Evolutionary conservation across 1,140 invertebrate species (phyloP), one percentile per base, ranked within the genome.

Genomic region (Calosoma granatense): DNA sequence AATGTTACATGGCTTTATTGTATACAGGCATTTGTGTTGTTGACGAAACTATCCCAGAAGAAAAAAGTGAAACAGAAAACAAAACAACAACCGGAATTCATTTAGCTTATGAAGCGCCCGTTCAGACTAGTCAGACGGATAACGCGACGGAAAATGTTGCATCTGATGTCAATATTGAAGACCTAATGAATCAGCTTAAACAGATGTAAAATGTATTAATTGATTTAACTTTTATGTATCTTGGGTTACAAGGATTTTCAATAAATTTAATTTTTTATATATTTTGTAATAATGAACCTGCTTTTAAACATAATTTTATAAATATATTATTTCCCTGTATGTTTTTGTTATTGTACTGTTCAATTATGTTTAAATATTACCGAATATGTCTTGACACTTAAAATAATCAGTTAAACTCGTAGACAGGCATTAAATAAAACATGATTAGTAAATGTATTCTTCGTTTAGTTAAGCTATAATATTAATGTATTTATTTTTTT

Each of bases 151-250:
- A 66, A 62, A 53, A 53, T 62, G 58, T 21, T 17, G 65, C 64
- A 55, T 57, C 60, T 6, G 64, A 64, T 56, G 82, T 81, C 36
- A 86, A 78, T 64, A 74, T 95, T 56, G 91, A 94, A 57, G 91
- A 95, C 55, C 76, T 96, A 54, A 94, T 94, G 88, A 83, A 82
- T 36, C 82, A 92, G 75, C 89, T 95, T 88, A 92, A 94, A 77
- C 78, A 80, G 15, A 83, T 93, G 68, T 86, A 76, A 81, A 68
- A 59, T 51, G 22, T 26, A 53, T 57, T 30, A 52, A 17, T 56
- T 26, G 36, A 56, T 59, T 59, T 56, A 52, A 59, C 14, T n/a
- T 56, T 53, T 56, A 56, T 26, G 39, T 56, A 2, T 56, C 11
- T 26, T 2, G 12, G 1, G 1, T 19, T 56, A 22, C 22, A 54